phyloP scores from a whole-genome alignment of 1,140 invertebrate species.

The Leptopilina clavipes region DNA sequence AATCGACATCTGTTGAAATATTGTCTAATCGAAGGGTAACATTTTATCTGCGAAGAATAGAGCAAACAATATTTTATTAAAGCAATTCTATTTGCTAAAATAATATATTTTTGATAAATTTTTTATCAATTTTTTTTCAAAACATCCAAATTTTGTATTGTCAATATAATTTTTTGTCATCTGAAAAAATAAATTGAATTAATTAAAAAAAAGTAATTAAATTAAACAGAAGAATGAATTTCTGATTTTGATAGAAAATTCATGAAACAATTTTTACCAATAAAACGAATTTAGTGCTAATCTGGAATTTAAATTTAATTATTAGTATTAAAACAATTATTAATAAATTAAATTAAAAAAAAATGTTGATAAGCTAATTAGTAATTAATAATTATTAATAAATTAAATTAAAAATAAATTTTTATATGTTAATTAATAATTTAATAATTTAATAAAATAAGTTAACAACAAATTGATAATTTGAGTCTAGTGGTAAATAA shows the following conservation, averaged over 20 bases:
- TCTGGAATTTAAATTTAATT: too few species aligned
- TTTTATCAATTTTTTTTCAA: conserved; percentile 49
- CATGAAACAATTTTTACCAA: too few species aligned
- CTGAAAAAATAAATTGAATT: not conserved
- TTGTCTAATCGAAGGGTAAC: conserved; percentile 52
- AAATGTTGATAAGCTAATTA: too few species aligned
- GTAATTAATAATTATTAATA: too few species aligned
- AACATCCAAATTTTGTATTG: not conserved
- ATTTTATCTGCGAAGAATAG: conserved; percentile 48
- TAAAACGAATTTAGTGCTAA: too few species aligned
- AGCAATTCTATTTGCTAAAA: conserved; percentile 34
- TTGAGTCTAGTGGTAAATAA: too few species aligned
- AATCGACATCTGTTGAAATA: conserved; percentile 72
- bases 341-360: too few species aligned
- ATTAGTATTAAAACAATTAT: too few species aligned
- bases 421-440: too few species aligned
- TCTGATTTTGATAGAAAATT: not conserved
- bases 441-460: too few species aligned
- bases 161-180: not conserved
- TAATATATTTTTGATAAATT: conserved; percentile 36
- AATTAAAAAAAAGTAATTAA: not conserved
- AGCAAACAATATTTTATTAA: conserved; percentile 56
- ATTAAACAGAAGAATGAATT: not conserved
- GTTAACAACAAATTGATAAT: too few species aligned
- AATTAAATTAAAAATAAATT: too few species aligned